phyloP scores from a whole-genome alignment of 2,888 invertebrate species.

The Allolobophora icterica region DNA sequence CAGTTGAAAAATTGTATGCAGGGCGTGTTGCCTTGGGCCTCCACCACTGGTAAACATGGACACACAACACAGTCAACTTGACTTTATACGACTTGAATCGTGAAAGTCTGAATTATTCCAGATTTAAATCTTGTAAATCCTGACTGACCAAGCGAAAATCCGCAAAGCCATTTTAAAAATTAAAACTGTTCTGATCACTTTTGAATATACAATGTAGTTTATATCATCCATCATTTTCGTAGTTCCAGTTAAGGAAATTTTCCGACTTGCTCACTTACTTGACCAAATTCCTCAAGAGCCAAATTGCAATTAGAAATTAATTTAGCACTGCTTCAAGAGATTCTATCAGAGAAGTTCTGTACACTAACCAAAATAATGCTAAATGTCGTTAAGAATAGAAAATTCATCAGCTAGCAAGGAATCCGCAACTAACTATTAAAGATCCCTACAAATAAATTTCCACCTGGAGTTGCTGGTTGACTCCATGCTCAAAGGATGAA shows the following conservation, averaged over 20 bases:
- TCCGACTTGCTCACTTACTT: background rate
- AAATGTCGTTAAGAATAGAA: no score
- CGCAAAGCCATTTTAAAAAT: background rate
- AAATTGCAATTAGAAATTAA: background rate
- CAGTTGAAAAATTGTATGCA: slow-evolving; percentile 8
- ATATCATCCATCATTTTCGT: background rate
- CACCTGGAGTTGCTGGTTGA: no score
- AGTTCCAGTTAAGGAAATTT: background rate
- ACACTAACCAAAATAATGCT: no score
- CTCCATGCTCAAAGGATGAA: no score
- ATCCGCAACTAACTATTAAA: no score
- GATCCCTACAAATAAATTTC: no score
- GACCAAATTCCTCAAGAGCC: background rate
- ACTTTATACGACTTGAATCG: background rate
- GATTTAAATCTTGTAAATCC: background rate
- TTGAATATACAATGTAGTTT: background rate
- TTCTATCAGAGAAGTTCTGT: no score
- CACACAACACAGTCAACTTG: background rate
- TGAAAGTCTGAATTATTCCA: background rate
- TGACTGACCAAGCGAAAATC: background rate
- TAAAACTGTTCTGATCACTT: background rate
- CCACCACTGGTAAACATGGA: background rate
- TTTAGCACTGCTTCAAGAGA: no score
- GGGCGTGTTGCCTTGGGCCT: background rate
- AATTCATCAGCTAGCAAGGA: no score